Evolutionary conservation across 1,140 invertebrate genomes (phyloP).

Genomic region (Drosophila sproati): DNA sequence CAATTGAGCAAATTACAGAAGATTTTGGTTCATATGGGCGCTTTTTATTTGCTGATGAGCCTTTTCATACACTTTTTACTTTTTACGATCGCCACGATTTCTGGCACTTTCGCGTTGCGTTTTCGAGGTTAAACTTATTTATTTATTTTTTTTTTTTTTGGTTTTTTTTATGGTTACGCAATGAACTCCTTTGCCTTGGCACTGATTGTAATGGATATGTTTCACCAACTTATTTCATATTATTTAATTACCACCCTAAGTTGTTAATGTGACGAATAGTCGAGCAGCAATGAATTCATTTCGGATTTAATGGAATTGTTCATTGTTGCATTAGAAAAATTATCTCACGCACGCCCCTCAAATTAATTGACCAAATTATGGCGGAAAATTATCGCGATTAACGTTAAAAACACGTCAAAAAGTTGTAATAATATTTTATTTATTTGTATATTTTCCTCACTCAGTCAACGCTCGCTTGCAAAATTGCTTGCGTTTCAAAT

Average conservation of each 20-base stretch:
- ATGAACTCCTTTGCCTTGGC: conserved; percentile 31
- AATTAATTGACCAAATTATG: conserved; percentile 47
- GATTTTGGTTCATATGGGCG: conserved; percentile 61
- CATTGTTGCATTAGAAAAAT: conserved; percentile 10
- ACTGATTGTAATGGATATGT: neutral
- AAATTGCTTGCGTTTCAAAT: conserved; percentile 22
- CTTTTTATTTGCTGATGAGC: conserved; percentile 60
- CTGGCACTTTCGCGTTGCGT: neutral
- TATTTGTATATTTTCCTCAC: neutral
- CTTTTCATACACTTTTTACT: conserved; percentile 56
- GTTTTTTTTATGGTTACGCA: conserved; percentile 25
- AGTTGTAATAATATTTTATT: conserved; percentile 40
- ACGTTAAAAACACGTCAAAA: conserved; percentile 26
- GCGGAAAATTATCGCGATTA: conserved; percentile 43
- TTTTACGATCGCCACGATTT: conserved; percentile 17
- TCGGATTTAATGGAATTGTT: neutral
- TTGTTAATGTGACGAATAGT: neutral
- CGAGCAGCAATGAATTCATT: neutral
- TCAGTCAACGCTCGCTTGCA: conserved; percentile 2
- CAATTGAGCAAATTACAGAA: conserved; percentile 82
- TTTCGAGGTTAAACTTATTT: conserved; percentile 48
- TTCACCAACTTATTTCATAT: neutral
- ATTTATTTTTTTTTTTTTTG: neutral
- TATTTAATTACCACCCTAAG: neutral
- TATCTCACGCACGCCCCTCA: conserved; percentile 55